Evolutionary conservation across 2,113 vertebrate genomes (phyloP).

Genomic region (Gymnobelideus leadbeateri): DNA sequence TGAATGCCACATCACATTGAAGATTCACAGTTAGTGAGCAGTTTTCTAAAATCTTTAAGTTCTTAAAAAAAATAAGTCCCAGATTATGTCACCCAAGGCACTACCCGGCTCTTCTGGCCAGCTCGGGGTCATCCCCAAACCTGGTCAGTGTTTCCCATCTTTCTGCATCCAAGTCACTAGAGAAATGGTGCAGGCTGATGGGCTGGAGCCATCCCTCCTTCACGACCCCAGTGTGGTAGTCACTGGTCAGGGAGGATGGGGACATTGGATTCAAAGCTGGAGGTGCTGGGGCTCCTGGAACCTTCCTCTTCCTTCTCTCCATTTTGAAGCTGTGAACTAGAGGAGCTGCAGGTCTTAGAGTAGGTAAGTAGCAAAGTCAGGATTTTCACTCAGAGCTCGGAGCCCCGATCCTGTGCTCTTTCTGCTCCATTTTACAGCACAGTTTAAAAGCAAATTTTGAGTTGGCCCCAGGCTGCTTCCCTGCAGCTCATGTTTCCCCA

Average conservation of each 20-base stretch:
- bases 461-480: not conserved
- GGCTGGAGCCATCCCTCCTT: not conserved
- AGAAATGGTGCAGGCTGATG: not conserved
- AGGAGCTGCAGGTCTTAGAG: not conserved
- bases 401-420: not conserved
- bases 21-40: not conserved
- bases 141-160: not conserved
- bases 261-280: rapidly evolving
- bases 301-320: not conserved
- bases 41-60: not conserved
- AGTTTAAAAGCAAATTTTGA: not conserved
- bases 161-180: not conserved
- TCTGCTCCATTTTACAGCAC: not conserved
- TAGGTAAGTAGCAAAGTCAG: not conserved
- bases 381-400: not conserved
- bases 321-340: not conserved
- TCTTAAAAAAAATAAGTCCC: not conserved
- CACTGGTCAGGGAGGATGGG: not conserved
- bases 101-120: not conserved
- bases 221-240: not conserved
- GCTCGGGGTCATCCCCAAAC: not conserved
- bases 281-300: not conserved
- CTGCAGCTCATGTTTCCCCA: not conserved
- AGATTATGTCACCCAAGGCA: not conserved
- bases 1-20: not conserved